Conservation (phyloP, 1,140 invertebrate genomes). For the Thaumatotibia leucotreta region DNA sequence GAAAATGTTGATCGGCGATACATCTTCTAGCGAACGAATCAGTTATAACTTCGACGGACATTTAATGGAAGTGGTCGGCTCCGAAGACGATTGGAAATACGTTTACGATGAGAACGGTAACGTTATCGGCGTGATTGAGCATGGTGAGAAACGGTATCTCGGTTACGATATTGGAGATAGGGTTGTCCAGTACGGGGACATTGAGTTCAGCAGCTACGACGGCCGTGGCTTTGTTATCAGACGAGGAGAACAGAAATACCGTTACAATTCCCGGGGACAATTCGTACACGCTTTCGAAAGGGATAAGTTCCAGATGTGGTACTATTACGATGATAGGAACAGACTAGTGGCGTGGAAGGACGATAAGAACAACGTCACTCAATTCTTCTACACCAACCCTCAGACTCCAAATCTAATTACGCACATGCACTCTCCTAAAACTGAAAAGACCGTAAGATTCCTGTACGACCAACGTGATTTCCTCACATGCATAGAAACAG, state of each 20-base stretch:
- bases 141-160: conserved; percentile 89
- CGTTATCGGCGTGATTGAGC: conserved; percentile 91
- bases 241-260: conserved; percentile 92
- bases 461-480: conserved; percentile 92
- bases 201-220: conserved; percentile 94
- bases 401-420: conserved; percentile 87
- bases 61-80: conserved; percentile 89
- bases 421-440: conserved; percentile 94
- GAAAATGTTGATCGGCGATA: conserved; percentile 87
- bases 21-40: conserved; percentile 86
- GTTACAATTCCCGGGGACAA: conserved; percentile 95
- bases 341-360: conserved; percentile 91
- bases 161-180: conserved; percentile 95
- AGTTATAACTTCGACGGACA: conserved; percentile 93
- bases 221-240: conserved; percentile 93
- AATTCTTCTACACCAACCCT: conserved; percentile 96
- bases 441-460: conserved; percentile 87
- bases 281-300: conserved; percentile 92
- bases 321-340: conserved; percentile 93
- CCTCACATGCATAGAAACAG: conserved; percentile 89
- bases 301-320: conserved; percentile 95
- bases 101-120: conserved; percentile 98
- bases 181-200: conserved; percentile 91
- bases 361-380: conserved; percentile 93
- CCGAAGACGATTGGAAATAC: conserved; percentile 94